Conservation (phyloP, 2,888 invertebrate species). For the Ornithoptera alexandrae region DNA sequence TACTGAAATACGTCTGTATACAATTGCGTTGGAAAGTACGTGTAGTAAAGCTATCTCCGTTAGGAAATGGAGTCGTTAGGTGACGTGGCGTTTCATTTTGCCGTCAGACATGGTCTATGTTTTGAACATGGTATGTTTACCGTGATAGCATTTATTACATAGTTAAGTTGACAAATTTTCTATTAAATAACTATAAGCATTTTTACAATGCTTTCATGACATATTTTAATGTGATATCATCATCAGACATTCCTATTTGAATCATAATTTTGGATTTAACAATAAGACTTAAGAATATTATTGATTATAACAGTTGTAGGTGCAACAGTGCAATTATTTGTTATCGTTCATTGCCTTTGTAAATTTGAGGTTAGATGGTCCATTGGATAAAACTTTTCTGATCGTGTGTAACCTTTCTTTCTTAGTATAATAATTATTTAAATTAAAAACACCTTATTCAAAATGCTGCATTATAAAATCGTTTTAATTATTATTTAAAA, state of each 20-base stretch:
- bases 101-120: not conserved
- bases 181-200: too few relatives aligned
- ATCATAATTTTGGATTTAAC: too few relatives aligned
- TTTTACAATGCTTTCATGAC: too few relatives aligned
- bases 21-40: constrained; percentile 28
- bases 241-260: too few relatives aligned
- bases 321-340: too few relatives aligned
- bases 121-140: not conserved
- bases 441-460: not conserved
- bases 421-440: not conserved
- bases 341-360: too few relatives aligned
- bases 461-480: not conserved
- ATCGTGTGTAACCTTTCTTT: too few relatives aligned
- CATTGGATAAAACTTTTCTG: not conserved
- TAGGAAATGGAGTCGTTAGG: constrained; percentile 43
- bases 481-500: not conserved
- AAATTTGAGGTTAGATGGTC: too few relatives aligned
- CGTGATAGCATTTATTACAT: not conserved
- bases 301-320: too few relatives aligned
- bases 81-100: constrained; percentile 29
- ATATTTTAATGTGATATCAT: too few relatives aligned
- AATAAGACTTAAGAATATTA: too few relatives aligned
- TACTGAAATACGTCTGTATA: not conserved
- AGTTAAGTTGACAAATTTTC: too few relatives aligned
- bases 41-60: constrained; percentile 38